Conservation (phyloP, 1,140 invertebrate genomes). For the Trachymyrmex septentrionalis region DNA sequence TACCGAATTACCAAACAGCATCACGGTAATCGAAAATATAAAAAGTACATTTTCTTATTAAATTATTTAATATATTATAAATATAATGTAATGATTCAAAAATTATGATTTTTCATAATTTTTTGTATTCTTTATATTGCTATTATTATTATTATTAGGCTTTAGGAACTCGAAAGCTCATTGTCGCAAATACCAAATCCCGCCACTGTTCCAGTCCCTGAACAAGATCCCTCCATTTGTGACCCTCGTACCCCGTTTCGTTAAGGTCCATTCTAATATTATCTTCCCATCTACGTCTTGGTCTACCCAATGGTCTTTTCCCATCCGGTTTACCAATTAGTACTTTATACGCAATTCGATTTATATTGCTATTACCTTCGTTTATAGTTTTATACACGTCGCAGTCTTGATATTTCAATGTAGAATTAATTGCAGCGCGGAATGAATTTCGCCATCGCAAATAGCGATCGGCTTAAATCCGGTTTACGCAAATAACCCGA, state of each 20-base stretch:
- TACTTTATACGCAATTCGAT: no score
- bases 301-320: no score
- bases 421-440: constrained; percentile 9
- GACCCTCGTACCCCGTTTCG: no score
- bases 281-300: no score
- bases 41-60: not conserved
- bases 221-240: no score
- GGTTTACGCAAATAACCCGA: constrained; percentile 12
- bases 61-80: not conserved
- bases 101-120: not conserved
- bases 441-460: constrained; percentile 12
- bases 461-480: constrained; percentile 49
- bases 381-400: not conserved
- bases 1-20: not conserved
- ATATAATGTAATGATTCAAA: not conserved
- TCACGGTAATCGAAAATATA: not conserved
- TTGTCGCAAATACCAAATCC: no score
- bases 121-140: not conserved
- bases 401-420: constrained; percentile 14
- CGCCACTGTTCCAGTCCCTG: no score
- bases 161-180: no score
- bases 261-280: no score
- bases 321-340: no score
- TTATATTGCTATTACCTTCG: not conserved
- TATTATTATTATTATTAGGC: no score